phyloP scores from a whole-genome alignment of 2,888 invertebrate species.

The Pristionchus maxplancki region DNA sequence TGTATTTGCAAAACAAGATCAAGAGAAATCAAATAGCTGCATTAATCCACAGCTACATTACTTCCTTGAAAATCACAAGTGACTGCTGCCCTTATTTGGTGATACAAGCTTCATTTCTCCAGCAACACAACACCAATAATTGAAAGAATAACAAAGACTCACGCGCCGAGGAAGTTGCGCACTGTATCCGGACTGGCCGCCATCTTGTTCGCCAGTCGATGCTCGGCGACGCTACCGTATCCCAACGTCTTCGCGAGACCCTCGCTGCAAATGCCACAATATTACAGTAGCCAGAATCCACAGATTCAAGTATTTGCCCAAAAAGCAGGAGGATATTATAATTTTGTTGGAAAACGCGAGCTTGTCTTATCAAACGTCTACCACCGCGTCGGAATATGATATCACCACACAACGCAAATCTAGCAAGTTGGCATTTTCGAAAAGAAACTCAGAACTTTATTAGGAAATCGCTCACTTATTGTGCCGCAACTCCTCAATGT shows the following conservation, averaged over 20 bases:
- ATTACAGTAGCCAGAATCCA: no score
- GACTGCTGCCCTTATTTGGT: no score
- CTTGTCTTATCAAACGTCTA: no score
- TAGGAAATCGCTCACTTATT: conserved; percentile 63
- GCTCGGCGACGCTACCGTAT: conserved; percentile 72
- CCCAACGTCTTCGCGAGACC: conserved; percentile 74
- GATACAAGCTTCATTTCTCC: no score
- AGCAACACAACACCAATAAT: no score
- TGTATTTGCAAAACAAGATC: neutral
- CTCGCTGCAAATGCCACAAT: conserved; percentile 71
- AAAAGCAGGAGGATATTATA: no score
- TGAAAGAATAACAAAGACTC: conserved; percentile 46
- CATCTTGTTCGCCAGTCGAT: conserved; percentile 76
- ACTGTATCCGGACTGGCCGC: conserved; percentile 75
- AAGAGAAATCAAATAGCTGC: neutral
- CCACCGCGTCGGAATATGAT: no score
- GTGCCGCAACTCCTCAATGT: conserved; percentile 76
- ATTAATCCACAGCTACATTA: neutral
- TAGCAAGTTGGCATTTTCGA: neutral
- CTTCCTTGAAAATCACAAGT: neutral
- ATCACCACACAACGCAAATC: neutral
- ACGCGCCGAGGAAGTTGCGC: conserved; percentile 73
- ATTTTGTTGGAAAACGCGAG: no score
- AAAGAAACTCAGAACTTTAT: neutral
- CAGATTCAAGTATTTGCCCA: no score